Evolutionary conservation across 2,797 vertebrate genomes (phyloP).

Genomic region (Chromobotia macracanthus): DNA sequence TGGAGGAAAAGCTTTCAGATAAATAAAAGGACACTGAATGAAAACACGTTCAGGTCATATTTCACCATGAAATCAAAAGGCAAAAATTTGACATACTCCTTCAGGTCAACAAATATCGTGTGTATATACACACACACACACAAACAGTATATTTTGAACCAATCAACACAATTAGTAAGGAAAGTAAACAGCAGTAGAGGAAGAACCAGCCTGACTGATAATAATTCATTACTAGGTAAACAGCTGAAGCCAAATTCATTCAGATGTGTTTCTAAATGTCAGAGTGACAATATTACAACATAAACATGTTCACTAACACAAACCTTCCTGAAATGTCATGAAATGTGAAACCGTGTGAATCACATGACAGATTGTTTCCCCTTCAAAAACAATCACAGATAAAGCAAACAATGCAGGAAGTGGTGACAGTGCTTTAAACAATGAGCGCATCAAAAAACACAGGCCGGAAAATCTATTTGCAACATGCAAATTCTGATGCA

Average conservation of each 20-base stretch:
- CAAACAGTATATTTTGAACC: neutral
- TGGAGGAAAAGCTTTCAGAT: neutral
- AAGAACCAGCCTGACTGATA: neutral
- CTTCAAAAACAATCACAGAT: slow-evolving; percentile 31
- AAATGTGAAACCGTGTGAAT: slow-evolving; percentile 33
- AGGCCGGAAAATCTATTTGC: slow-evolving; percentile 18
- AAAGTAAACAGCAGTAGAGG: neutral
- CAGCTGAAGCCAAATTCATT: neutral
- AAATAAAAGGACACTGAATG: neutral
- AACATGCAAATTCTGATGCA: slow-evolving; percentile 19
- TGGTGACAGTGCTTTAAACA: neutral
- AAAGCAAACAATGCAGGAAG: slow-evolving; percentile 37
- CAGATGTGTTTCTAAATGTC: slow-evolving; percentile 24
- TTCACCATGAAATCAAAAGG: neutral
- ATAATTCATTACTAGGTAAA: neutral
- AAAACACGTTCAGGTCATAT: neutral
- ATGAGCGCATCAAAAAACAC: slow-evolving; percentile 11
- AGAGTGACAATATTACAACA: slow-evolving; percentile 13
- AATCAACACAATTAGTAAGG: too few relatives aligned
- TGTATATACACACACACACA: neutral
- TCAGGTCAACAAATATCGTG: too few relatives aligned
- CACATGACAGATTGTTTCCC: slow-evolving; percentile 19
- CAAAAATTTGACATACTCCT: neutral
- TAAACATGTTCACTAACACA: slow-evolving; percentile 5
- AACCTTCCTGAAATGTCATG: slow-evolving; percentile 36